phyloP scores from a whole-genome alignment of 2,888 invertebrate species.

The Eristalis arbustorum region DNA sequence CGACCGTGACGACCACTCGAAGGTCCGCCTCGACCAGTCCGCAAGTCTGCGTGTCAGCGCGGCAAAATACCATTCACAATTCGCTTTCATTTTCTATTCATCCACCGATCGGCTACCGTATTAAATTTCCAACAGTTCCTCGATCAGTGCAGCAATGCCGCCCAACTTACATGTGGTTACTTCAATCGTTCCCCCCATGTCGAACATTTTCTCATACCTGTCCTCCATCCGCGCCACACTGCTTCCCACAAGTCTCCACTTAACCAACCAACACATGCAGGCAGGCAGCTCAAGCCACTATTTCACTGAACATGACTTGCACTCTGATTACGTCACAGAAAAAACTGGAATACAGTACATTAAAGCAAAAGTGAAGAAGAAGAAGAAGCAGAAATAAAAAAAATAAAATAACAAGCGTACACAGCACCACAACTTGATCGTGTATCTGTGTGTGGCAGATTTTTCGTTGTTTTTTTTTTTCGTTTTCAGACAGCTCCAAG shows the following conservation, averaged over 20 bases:
- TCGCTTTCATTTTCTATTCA: slow-evolving; percentile 61
- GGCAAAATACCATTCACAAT: slow-evolving; percentile 8
- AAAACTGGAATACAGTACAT: slow-evolving; percentile 56
- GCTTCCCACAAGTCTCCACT: neutral
- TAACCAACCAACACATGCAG: neutral
- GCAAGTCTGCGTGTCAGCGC: neutral
- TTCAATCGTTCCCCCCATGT: slow-evolving; percentile 17
- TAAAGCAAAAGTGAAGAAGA: slow-evolving; percentile 13
- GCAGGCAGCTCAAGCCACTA: neutral
- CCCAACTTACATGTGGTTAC: neutral
- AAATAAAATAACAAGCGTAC: neutral
- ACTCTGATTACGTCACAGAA: slow-evolving; percentile 63
- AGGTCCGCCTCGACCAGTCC: neutral
- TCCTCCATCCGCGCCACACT: neutral
- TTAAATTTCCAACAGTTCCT: slow-evolving; percentile 47
- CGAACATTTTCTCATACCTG: slow-evolving; percentile 13
- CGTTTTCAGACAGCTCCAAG: slow-evolving; percentile 29
- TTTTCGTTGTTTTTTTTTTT: slow-evolving; percentile 2
- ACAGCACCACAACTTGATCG: neutral
- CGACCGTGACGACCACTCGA: neutral
- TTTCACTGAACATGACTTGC: slow-evolving; percentile 3
- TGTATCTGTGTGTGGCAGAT: slow-evolving; percentile 35
- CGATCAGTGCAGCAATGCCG: neutral
- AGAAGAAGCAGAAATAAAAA: neutral
- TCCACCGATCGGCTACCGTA: slow-evolving; percentile 24